phyloP scores from a whole-genome alignment of 2,113 vertebrate species.

The Larimichthys crocea region DNA sequence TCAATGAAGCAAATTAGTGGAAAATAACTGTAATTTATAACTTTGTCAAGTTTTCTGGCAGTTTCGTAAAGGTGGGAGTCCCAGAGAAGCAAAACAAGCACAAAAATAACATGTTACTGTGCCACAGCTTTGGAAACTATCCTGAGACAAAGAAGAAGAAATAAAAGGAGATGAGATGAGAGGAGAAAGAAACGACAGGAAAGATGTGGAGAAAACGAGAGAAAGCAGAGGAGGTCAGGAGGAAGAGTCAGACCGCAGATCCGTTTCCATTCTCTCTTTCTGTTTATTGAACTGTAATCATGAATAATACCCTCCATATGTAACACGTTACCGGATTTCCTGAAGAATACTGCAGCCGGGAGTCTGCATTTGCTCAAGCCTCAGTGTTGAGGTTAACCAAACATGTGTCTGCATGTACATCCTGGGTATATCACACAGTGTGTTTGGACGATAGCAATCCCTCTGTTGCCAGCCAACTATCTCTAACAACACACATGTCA shows the following conservation, averaged over 20 bases:
- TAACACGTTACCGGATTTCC: slow-evolving; percentile 74
- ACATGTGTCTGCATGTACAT: slow-evolving; percentile 65
- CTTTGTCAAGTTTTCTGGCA: not conserved
- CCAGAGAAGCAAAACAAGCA: not conserved
- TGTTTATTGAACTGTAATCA: slow-evolving; percentile 79
- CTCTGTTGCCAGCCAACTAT: slow-evolving; percentile 41
- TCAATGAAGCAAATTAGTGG: not conserved
- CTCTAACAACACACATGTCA: slow-evolving; percentile 20
- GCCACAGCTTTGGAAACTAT: not conserved
- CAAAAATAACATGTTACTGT: not conserved
- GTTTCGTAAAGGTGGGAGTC: not conserved
- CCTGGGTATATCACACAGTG: slow-evolving; percentile 55
- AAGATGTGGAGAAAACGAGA: not conserved
- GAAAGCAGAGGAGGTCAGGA: slow-evolving; percentile 44
- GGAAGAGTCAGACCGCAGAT: slow-evolving; percentile 60
- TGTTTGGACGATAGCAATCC: slow-evolving; percentile 34
- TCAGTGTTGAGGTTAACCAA: slow-evolving; percentile 66
- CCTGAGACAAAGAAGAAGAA: not conserved
- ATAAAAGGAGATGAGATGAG: not conserved
- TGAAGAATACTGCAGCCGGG: slow-evolving; percentile 52
- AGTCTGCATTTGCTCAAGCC: slow-evolving; percentile 70
- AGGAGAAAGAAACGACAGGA: slow-evolving; percentile 7
- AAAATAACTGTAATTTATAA: too few species aligned
- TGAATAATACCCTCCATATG: slow-evolving; percentile 75
- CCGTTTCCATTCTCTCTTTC: slow-evolving; percentile 64